These are phyloP conservation scores for Aleiodes alternator DNA, from an alignment of 2,888 invertebrate species.

Conservation along the genomic window DNA sequence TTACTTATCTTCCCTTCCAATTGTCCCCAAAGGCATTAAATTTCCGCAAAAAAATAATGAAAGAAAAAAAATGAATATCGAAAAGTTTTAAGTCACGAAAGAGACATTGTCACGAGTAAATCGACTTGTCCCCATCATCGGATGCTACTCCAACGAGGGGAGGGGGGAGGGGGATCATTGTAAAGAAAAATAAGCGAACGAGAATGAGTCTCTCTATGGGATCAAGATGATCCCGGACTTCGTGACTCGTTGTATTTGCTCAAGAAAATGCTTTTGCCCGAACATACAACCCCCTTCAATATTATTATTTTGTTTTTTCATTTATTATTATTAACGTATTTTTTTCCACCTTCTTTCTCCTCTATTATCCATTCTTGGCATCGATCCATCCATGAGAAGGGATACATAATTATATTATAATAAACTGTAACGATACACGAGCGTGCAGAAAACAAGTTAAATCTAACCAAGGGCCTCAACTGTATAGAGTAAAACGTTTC, in stretches of 20 bases:
- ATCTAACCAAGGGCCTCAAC: slow-evolving; percentile 38
- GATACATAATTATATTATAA: slow-evolving; percentile 75
- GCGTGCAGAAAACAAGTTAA: slow-evolving; percentile 50
- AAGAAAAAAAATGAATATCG: not conserved
- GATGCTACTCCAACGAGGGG: slow-evolving; percentile 1
- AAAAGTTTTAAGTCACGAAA: slow-evolving; percentile 39
- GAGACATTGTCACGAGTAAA: slow-evolving; percentile 42
- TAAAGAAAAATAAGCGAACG: not conserved
- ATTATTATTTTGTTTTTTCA: slow-evolving; percentile 13
- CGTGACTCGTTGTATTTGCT: slow-evolving; percentile 74
- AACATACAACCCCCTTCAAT: slow-evolving; percentile 45
- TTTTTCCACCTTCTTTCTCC: slow-evolving; percentile 42
- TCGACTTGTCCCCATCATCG: slow-evolving; percentile 19
- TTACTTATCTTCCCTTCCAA: no score
- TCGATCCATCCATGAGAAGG: slow-evolving; percentile 67
- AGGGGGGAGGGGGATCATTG: not conserved
- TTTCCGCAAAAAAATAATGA: not conserved
- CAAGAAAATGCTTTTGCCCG: slow-evolving; percentile 58
- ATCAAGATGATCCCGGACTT: slow-evolving; percentile 65
- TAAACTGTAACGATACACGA: slow-evolving; percentile 73
- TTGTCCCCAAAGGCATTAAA: no score
- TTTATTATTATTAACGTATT: slow-evolving; percentile 20
- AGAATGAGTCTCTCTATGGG: slow-evolving; percentile 51
- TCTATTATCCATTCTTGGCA: slow-evolving; percentile 61
- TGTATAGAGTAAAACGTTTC: not conserved